A percentile compares a stretch with the other conserved stretches of the same genome.
phyloP scores from a whole-genome alignment of 2,888 invertebrate genomes.

The Hedya salicella region DNA sequence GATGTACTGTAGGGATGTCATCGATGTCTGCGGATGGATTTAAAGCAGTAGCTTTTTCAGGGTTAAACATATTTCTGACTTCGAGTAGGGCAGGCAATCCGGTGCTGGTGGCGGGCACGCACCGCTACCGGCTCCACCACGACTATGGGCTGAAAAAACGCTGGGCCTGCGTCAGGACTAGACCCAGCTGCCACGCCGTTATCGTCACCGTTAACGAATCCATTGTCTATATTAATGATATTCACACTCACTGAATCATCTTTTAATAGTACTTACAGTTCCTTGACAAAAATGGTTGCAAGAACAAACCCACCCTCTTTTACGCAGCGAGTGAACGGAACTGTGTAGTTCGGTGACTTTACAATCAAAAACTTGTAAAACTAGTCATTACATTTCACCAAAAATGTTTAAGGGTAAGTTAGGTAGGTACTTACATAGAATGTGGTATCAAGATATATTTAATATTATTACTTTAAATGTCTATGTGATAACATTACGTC shows the following conservation, averaged over 20 bases:
- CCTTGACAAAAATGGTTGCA: too few species aligned
- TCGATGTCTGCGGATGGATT: not conserved
- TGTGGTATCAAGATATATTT: too few species aligned
- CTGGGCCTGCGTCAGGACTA: constrained; percentile 62
- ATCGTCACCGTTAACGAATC: constrained; percentile 54
- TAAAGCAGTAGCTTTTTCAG: not conserved
- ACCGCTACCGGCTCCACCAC: constrained; percentile 58
- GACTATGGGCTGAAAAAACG: constrained; percentile 48
- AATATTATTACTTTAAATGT: too few species aligned
- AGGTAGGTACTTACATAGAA: too few species aligned
- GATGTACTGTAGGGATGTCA: not conserved
- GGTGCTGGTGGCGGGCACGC: constrained; percentile 54
- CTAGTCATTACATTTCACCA: too few species aligned
- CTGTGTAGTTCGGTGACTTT: too few species aligned
- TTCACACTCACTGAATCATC: constrained; percentile 51
- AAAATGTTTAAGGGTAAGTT: too few species aligned
- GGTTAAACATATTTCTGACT: constrained; percentile 32
- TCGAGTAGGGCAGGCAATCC: constrained; percentile 58
- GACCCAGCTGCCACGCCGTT: constrained; percentile 57
- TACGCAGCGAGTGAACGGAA: too few species aligned
- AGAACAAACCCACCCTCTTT: too few species aligned
- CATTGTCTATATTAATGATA: constrained; percentile 52
- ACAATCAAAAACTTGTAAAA: too few species aligned
- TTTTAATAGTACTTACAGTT: too few species aligned
- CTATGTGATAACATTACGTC: too few species aligned